phyloP scores from a whole-genome alignment of 2,888 invertebrate species.

The Rhaphigaster nebulosa region DNA sequence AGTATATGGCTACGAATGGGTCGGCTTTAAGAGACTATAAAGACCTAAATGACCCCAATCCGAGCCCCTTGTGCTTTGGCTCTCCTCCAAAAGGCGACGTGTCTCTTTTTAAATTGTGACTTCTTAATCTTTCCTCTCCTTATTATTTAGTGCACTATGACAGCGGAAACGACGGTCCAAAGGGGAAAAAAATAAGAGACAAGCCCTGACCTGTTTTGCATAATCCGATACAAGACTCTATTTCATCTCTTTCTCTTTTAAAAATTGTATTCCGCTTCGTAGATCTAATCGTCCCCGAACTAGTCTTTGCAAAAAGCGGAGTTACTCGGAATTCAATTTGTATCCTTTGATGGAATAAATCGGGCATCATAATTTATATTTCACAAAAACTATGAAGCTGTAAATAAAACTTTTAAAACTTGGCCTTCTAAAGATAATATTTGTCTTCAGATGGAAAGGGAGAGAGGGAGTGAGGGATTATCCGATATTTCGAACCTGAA shows the following conservation, averaged over 20 bases:
- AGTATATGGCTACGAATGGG: conserved; percentile 1
- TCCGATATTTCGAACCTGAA: too few relatives aligned
- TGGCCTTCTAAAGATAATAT: too few relatives aligned
- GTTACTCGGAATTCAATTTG: not conserved
- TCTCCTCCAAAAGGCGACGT: not conserved
- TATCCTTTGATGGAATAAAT: too few relatives aligned
- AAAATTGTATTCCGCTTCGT: not conserved
- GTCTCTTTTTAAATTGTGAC: conserved; percentile 9
- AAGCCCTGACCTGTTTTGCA: conserved; percentile 20
- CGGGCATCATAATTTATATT: too few relatives aligned
- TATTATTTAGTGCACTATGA: conserved; percentile 38
- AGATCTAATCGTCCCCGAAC: not conserved
- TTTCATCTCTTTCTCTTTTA: conserved; percentile 1
- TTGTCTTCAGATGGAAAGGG: too few relatives aligned
- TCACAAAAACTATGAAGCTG: too few relatives aligned
- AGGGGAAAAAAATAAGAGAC: not conserved
- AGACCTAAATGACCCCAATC: conserved; percentile 45
- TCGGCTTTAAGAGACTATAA: conserved; percentile 26
- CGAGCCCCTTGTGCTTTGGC: not conserved
- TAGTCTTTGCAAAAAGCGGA: not conserved
- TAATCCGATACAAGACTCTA: conserved; percentile 22
- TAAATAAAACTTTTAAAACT: too few relatives aligned
- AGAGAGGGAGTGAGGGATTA: too few relatives aligned
- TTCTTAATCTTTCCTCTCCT: conserved; percentile 44
- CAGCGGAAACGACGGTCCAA: not conserved